Base-by-base conservation (phyloP, 2,113 vertebrate species). In the Aix galericulata region DNA sequence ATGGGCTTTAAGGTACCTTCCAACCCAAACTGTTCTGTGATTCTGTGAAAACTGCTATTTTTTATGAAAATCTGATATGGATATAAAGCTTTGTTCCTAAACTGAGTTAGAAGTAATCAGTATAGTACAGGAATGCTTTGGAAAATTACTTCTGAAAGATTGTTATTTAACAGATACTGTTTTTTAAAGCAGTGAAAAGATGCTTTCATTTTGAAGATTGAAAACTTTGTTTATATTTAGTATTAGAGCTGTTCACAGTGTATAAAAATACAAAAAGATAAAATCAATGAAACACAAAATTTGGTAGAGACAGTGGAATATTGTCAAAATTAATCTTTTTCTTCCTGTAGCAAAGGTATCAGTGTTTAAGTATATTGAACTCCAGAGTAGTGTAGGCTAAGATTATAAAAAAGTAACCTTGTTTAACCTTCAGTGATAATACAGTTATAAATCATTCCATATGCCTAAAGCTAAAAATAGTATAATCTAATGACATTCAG, bases 231-330 rank as follows among this genome's bases (percentile, higher is more conserved):
- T 90, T 64, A 4, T 56, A 29, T 23, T 53, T 80, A 59, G 8
- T 34, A 38, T 6, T 38, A 80, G 17, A 38, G 5, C 29, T 46
- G 73, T 22, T 26, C 9, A 26, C 58, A 72, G 20, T 46, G 69
- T 53, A n/a, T 58, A 77, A 95, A 87, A 89, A 59, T 60, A 62
- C 88, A 88, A 87, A 68, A 82, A 79, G 40, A 90, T 92, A 42
- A 85, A 88, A 83, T 86, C 80, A 95, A 85, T 58, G 63, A 95
- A 94, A 97, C 86, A 60, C 79, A 58, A 74, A 86, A 80, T 88
- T 91, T 83, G 63, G 29, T 55, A 89, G 66, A 46, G 42, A 88
- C 66, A 93, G 74, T 74, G n/a, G 8, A 67, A 66, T 76, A 56
- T 9, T 64, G 7, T n/a, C 32, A 55, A 62, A 81, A 52, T 38